Conservation (phyloP, 2,888 invertebrate genomes). For the Nesidiocoris tenuis region DNA sequence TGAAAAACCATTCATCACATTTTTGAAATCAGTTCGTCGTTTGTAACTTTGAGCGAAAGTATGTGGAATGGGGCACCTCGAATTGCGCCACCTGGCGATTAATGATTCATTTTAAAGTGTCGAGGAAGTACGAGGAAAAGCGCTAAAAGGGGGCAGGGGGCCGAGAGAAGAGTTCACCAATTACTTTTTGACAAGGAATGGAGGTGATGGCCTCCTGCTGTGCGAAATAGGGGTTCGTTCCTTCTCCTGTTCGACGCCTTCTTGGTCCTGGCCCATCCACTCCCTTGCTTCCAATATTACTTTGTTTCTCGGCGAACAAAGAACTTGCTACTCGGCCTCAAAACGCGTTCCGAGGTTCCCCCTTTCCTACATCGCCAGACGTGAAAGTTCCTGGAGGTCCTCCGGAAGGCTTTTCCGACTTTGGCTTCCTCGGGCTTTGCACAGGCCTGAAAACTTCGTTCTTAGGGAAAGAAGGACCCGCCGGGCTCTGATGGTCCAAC, state of each 20-base stretch:
- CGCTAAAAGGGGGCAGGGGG: neutral
- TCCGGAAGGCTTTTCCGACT: neutral
- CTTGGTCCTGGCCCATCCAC: conserved; percentile 4
- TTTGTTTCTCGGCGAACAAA: conserved; percentile 41
- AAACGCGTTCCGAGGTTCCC: conserved; percentile 25
- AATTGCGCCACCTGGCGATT: conserved; percentile 34
- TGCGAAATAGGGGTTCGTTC: conserved; percentile 6
- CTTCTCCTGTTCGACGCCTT: neutral
- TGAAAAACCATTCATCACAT: neutral
- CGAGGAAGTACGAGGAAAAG: neutral
- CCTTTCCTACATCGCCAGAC: conserved; percentile 14
- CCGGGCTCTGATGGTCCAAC: conserved; percentile 34
- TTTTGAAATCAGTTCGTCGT: neutral
- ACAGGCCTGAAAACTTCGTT: conserved; percentile 15
- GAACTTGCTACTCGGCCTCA: conserved; percentile 43
- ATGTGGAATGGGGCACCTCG: neutral
- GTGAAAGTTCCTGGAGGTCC: neutral
- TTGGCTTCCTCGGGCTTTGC: neutral
- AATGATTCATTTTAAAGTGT: conserved; percentile 40
- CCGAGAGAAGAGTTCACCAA: conserved; percentile 31
- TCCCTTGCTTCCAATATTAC: conserved; percentile 28
- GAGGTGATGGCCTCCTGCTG: conserved; percentile 40
- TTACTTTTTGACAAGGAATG: conserved; percentile 42
- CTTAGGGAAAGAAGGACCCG: conserved; percentile 13
- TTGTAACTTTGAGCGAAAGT: neutral